These are phyloP conservation scores for Mus pahari DNA, from an alignment of 2,113 vertebrate species.

Conservation along the genomic window DNA sequence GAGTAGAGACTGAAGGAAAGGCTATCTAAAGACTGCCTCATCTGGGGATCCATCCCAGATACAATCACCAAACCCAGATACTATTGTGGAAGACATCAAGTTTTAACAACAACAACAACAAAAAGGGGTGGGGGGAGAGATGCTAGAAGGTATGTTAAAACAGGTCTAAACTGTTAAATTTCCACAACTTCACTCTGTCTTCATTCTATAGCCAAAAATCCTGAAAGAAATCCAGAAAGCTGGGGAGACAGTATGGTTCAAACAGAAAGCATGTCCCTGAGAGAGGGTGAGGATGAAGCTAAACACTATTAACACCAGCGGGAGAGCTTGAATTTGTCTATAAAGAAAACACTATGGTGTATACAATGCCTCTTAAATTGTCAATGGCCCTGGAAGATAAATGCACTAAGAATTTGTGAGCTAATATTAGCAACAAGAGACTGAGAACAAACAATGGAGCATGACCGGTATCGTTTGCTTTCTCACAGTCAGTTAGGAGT, in stretches of 20 bases:
- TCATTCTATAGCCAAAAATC: neutral
- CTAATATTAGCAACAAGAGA: neutral
- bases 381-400: slow-evolving; percentile 28
- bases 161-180: neutral
- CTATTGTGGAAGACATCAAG: neutral
- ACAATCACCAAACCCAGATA: no score
- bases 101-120: neutral
- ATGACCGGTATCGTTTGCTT: neutral
- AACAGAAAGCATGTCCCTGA: neutral
- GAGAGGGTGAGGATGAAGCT: neutral
- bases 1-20: no score
- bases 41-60: no score
- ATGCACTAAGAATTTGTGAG: neutral
- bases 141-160: neutral
- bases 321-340: neutral
- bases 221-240: neutral
- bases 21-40: no score
- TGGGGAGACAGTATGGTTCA: neutral
- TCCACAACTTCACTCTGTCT: neutral
- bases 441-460: neutral
- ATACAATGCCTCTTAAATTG: slow-evolving; percentile 26
- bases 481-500: neutral
- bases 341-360: slow-evolving; percentile 21
- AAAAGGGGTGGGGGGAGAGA: neutral
- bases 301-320: slow-evolving; percentile 34